phyloP scores from a whole-genome alignment of 2,888 invertebrate genomes.

The Schizaphis graminum region DNA sequence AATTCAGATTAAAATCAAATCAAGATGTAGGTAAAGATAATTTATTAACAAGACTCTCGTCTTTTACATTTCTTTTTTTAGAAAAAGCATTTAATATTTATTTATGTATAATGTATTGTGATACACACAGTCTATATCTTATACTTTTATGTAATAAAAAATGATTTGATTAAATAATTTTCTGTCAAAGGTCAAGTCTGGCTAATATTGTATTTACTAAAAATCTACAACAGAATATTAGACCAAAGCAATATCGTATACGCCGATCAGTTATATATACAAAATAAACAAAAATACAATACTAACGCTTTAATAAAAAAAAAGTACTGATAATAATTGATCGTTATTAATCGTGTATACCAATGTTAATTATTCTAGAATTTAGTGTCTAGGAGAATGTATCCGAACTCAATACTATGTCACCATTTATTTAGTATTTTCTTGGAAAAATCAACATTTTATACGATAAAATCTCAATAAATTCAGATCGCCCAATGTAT shows the following conservation, averaged over 20 bases:
- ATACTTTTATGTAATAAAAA: background rate
- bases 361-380: background rate
- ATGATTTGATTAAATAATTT: background rate
- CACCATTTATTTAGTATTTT: background rate
- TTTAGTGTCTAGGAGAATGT: background rate
- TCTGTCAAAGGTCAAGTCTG: background rate
- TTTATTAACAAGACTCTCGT: background rate
- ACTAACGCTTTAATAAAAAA: background rate
- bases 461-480: background rate
- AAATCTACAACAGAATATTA: background rate
- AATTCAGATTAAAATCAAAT: background rate
- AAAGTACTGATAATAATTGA: background rate
- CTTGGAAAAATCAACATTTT: background rate
- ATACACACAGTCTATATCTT: background rate
- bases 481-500: background rate
- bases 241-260: background rate
- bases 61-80: background rate
- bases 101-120: background rate
- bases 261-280: background rate
- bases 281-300: background rate
- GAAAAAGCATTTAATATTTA: background rate
- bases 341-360: background rate
- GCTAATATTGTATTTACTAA: too few relatives aligned
- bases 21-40: background rate
- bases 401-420: background rate